Evolutionary conservation across 2,888 invertebrate species (phyloP).

Genomic region (Platycheirus albimanus): DNA sequence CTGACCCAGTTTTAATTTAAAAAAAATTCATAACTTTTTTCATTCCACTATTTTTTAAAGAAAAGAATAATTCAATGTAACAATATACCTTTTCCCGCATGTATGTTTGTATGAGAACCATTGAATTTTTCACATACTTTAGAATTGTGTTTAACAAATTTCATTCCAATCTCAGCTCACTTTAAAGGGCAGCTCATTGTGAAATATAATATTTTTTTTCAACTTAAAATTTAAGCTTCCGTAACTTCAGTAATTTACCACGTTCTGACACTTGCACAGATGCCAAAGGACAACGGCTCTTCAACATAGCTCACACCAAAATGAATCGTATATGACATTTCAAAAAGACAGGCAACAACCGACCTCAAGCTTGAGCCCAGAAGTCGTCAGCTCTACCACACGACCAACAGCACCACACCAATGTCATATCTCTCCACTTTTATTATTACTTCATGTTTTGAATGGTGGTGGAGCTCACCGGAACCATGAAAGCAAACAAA

Average conservation of each 20-base stretch:
- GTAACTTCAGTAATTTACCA: conserved; percentile 36
- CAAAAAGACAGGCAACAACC: conserved; percentile 20
- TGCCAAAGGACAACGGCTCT: conserved; percentile 58
- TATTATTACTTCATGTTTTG: conserved; percentile 65
- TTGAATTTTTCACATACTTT: too few relatives aligned
- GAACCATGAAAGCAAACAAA: conserved; percentile 52
- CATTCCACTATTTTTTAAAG: too few relatives aligned
- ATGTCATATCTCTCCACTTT: conserved; percentile 67
- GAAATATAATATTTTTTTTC: conserved; percentile 12
- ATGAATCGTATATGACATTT: conserved; percentile 30
- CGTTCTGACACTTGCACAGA: conserved; percentile 51
- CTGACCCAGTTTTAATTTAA: too few relatives aligned
- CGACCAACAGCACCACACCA: conserved; percentile 42
- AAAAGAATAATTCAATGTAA: too few relatives aligned
- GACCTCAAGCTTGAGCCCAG: conserved; percentile 17
- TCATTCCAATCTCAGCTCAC: background rate
- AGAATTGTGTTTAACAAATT: background rate
- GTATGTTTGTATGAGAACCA: too few relatives aligned
- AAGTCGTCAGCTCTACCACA: conserved; percentile 17
- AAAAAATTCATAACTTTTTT: too few relatives aligned
- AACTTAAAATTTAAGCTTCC: conserved; percentile 1
- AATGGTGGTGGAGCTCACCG: conserved; percentile 31
- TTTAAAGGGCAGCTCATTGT: conserved; percentile 8
- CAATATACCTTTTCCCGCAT: too few relatives aligned
- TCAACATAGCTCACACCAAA: conserved; percentile 26